Evolutionary conservation across 2,888 invertebrate species (phyloP), one percentile per base, ranked within the genome.

Genomic region (Lasiommata megera): DNA sequence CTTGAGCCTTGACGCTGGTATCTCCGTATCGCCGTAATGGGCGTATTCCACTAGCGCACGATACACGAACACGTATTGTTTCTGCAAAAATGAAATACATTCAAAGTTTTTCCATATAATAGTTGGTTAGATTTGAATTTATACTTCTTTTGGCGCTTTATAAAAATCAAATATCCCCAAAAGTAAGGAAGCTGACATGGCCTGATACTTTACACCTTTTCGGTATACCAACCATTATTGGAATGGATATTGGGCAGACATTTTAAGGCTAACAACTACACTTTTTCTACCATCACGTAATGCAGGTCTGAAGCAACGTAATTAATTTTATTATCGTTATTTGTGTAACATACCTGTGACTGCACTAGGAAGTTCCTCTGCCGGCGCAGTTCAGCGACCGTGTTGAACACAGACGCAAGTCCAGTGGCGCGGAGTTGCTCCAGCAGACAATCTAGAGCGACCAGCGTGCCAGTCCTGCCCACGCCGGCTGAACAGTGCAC

Each of bases 51-150:
- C 95, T 44, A 98, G 88, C 48, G 98, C 97, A 37, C 97, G 95
- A 83, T 98, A 98, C 68, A 98, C 95, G 88, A 98, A 98, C 72
- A 98, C 96, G 87, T 98, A 98, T 91, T 98, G 98, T 93, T 98
- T 98, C 94, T 96, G 86, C 29, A 11, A 6, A 7, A 14, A 34
- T 17, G 1, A 36, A 18, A 6, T 23, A 5, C 23, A 23, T n/a
- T n/a, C n/a, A n/a, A n/a, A n/a, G n/a, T n/a, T n/a, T n/a, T n/a
- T n/a, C n/a, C n/a, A n/a, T n/a, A n/a, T n/a, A n/a, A n/a, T n/a
- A n/a, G n/a, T n/a, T n/a, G n/a, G n/a, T n/a, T n/a, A n/a, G n/a
- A n/a, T n/a, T n/a, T n/a, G n/a, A n/a, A n/a, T n/a, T n/a, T n/a
- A n/a, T n/a, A n/a, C n/a, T n/a, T n/a, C n/a, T n/a, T n/a, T n/a